Base-by-base conservation (phyloP, 1,140 invertebrate genomes). In the Lucilia sericata region DNA sequence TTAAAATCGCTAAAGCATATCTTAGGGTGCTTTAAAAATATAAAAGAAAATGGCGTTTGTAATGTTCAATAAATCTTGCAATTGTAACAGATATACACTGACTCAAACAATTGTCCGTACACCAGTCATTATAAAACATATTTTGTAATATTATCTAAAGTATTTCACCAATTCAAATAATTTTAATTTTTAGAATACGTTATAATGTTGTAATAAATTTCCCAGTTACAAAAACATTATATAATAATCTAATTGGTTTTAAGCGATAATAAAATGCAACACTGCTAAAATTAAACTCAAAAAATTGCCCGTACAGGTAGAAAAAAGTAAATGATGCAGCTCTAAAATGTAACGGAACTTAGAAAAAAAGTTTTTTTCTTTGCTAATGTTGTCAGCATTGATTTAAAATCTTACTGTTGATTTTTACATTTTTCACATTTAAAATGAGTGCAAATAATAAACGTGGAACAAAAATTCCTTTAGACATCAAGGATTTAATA, bases 131-230 rank as follows among this genome's bases (percentile, higher is more conserved):
- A 36, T 36, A 36, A 36, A 36, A 36, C 36, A 36, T 36, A 36
- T 36, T 36, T 36, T 36, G 36, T 36, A 36, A 36, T 36, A 36
- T 36, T 36, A 36, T 36, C 36, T 36, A 36, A 36, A 36, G 8
- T 36, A 36, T 36, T 36, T 36, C 36, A 36, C 36, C 36, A 36
- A 36, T 36, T 36, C 36, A 36, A 36, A 36, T 36, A 36, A 36
- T 36, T 36, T 36, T 36, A 36, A 36, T 86, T 9, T 84, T 60
- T 74, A 84, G 10, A 36, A 81, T 81, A 81, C 25, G 25, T 81
- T 81, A 17, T 55, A 55, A 55, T 55, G 51, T 55, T 14, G 10
- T 55, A 14, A 55, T 55, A 55, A 55, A 55, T 55, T 55, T 55
- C 17, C 10, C 17, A 55, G 17, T 17, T 17, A 55, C 51, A 55